Conservation (phyloP, 2,888 invertebrate species). For the Nemotelus nigrinus region DNA sequence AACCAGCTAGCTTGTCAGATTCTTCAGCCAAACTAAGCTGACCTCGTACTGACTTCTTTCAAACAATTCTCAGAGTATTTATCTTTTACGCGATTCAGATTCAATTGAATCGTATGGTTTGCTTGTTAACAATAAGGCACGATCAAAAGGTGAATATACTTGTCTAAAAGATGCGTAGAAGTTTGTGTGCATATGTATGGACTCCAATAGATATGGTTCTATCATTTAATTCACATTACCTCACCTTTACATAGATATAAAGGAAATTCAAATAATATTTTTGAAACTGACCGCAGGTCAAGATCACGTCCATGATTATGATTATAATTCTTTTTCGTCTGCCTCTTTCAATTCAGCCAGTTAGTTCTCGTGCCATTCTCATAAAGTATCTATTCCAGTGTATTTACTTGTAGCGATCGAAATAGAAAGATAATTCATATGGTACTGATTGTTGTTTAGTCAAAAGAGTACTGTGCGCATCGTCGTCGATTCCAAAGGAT, state of each 20-base stretch:
- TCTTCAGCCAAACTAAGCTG: neutral
- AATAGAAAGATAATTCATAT: slow-evolving; percentile 13
- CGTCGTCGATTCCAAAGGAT: too few species aligned
- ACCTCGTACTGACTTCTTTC: slow-evolving; percentile 32
- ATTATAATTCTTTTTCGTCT: neutral
- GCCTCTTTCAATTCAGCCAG: neutral
- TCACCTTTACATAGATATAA: neutral
- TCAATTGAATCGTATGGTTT: neutral
- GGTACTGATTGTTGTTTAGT: slow-evolving; percentile 20
- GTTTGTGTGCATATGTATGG: too few species aligned
- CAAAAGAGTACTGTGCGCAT: neutral
- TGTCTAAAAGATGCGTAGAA: too few species aligned
- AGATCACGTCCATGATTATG: slow-evolving; percentile 33
- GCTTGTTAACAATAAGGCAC: slow-evolving; percentile 29
- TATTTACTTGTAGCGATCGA: neutral
- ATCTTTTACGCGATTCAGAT: neutral
- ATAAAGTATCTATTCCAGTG: too few species aligned
- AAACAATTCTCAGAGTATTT: slow-evolving; percentile 31
- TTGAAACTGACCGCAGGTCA: slow-evolving; percentile 37
- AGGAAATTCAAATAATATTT: slow-evolving; percentile 40
- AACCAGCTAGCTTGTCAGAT: neutral
- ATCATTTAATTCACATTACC: too few species aligned
- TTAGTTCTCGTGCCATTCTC: too few species aligned
- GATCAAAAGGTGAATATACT: slow-evolving; percentile 34
- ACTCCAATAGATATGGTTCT: too few species aligned